Conservation (phyloP, 1,140 invertebrate species). For the Drosophila tropicalis region DNA sequence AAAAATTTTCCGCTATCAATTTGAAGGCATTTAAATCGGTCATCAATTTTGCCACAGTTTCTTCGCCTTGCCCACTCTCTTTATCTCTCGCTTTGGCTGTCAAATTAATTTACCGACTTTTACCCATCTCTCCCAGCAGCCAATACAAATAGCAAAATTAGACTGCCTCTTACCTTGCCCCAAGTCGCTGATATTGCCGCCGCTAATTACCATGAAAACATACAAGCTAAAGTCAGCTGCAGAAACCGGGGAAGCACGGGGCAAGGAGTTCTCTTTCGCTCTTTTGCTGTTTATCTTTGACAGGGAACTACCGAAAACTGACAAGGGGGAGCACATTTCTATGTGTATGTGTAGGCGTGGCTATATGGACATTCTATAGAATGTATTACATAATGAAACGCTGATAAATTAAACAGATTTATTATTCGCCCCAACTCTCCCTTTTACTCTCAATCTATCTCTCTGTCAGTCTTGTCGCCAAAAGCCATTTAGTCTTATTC, state of each 20-base stretch:
- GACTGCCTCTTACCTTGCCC: conserved; percentile 2
- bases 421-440: conserved; percentile 50
- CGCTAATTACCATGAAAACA: conserved; percentile 9
- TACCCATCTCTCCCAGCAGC: neutral
- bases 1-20: neutral
- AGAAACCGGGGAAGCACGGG: neutral
- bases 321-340: conserved; percentile 20
- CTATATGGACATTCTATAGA: conserved; percentile 33
- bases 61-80: neutral
- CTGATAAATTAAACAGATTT: conserved; percentile 82
- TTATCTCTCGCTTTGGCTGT: neutral
- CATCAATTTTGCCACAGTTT: neutral
- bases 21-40: neutral
- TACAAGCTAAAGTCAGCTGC: conserved; percentile 3
- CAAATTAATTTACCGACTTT: conserved; percentile 10
- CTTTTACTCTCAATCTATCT: neutral
- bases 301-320: conserved; percentile 54
- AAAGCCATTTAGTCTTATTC: conserved; percentile 30
- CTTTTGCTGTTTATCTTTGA: conserved; percentile 6
- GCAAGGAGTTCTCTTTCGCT: neutral
- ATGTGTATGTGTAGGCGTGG: neutral
- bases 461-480: conserved; percentile 36
- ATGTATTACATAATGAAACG: conserved; percentile 65
- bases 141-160: conserved; percentile 10
- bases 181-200: neutral